Evolutionary conservation across 1,140 invertebrate species (phyloP).

Genomic region (Hyles euphorbiae): DNA sequence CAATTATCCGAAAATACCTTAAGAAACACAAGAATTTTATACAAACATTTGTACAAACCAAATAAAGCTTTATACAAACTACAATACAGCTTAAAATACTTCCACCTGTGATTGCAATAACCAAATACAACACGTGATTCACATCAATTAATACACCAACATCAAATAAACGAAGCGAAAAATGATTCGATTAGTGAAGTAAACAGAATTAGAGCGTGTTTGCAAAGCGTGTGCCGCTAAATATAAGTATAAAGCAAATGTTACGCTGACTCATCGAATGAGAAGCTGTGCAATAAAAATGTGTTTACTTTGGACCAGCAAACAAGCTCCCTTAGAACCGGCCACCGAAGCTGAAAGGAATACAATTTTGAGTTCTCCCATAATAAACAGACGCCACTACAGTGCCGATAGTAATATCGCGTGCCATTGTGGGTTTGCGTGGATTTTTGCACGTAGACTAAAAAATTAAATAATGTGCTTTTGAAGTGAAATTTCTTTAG

Average conservation of each 20-base stretch:
- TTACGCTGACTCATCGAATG: conserved; percentile 42
- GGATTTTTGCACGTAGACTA: too few relatives aligned
- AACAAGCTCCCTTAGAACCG: conserved; percentile 65
- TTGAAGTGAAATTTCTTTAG: too few relatives aligned
- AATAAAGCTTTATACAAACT: too few relatives aligned
- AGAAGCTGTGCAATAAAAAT: conserved; percentile 60
- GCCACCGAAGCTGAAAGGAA: conserved; percentile 71
- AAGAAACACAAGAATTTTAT: too few relatives aligned
- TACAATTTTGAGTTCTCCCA: conserved; percentile 17
- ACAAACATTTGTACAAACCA: too few relatives aligned
- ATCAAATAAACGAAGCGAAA: conserved; percentile 17
- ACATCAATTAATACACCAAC: conserved; percentile 5
- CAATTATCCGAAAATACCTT: too few relatives aligned
- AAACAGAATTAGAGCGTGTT: conserved; percentile 25
- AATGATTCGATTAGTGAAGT: conserved; percentile 49
- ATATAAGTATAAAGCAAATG: conserved; percentile 65
- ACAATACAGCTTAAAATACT: too few relatives aligned
- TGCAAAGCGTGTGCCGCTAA: conserved; percentile 49
- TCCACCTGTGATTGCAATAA: too few relatives aligned
- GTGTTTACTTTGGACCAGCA: conserved; percentile 66
- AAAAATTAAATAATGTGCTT: too few relatives aligned
- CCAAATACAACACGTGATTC: too few relatives aligned
- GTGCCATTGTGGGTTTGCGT: too few relatives aligned
- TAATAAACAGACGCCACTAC: neutral
- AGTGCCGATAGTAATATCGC: neutral